Evolutionary conservation across 1,140 invertebrate genomes (phyloP).

Genomic region (Drosophila trapezifrons): DNA sequence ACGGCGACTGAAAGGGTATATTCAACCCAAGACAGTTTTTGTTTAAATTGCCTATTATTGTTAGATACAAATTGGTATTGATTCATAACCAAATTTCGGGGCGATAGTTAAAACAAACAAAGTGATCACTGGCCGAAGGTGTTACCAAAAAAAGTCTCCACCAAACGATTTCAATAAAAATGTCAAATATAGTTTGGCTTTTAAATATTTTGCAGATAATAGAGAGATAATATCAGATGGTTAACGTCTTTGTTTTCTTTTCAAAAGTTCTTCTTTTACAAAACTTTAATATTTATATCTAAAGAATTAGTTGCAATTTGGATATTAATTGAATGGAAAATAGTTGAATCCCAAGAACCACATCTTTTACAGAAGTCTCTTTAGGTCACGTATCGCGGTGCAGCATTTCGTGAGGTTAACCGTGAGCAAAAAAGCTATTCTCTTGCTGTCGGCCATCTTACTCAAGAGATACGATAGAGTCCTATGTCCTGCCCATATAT

Average conservation of each 20-base stretch:
- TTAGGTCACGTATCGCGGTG: not conserved
- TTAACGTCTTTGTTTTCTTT: too few species aligned
- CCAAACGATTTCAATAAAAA: constrained; percentile 4
- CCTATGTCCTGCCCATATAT: not conserved
- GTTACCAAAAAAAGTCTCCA: constrained; percentile 19
- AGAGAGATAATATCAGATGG: not conserved
- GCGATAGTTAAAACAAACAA: constrained; percentile 26
- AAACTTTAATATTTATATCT: not conserved
- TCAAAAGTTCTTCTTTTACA: too few species aligned
- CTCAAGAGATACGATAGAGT: not conserved
- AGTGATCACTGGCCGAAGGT: not conserved
- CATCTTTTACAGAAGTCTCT: not conserved
- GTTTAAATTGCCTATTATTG: constrained; percentile 21
- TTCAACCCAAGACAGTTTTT: constrained; percentile 1
- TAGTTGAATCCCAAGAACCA: not conserved
- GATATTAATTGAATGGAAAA: not conserved
- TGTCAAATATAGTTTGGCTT: constrained; percentile 12
- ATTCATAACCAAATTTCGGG: constrained; percentile 42
- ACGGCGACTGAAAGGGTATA: not conserved
- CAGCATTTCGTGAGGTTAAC: not conserved
- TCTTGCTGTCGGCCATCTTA: not conserved
- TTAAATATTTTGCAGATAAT: not conserved
- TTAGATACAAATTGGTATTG: constrained; percentile 34
- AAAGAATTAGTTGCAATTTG: too few species aligned
- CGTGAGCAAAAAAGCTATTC: not conserved